These are phyloP conservation scores for Odiellus spinosus DNA, from an alignment of 2,888 invertebrate species.

Conservation along the genomic window DNA sequence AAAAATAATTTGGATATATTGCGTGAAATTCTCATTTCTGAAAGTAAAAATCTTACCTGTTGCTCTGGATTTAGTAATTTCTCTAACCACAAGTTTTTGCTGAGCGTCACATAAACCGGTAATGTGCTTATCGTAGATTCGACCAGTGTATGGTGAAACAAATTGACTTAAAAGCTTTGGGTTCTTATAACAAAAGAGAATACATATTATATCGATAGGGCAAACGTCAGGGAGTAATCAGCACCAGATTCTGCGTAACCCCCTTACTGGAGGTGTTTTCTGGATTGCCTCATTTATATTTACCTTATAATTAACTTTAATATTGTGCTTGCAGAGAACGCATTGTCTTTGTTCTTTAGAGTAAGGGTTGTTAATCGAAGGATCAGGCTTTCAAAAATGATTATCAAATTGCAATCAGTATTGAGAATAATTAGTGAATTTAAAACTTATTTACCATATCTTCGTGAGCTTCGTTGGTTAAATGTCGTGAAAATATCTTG, in stretches of 20 bases:
- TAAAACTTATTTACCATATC: no score
- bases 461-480: no score
- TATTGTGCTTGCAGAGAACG: constrained; percentile 61
- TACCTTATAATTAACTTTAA: constrained; percentile 64
- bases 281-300: constrained; percentile 7
- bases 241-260: no score
- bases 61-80: constrained; percentile 53
- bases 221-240: constrained; percentile 1
- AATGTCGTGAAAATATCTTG: no score
- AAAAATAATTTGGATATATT: constrained; percentile 17
- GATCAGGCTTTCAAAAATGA: constrained; percentile 3
- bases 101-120: constrained; percentile 76
- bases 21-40: no score
- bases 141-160: constrained; percentile 84
- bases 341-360: constrained; percentile 53
- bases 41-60: no score
- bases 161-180: constrained; percentile 80
- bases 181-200: constrained; percentile 38
- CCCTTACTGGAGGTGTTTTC: no score
- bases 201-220: neutral
- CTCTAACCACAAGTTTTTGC: constrained; percentile 53
- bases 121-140: constrained; percentile 76
- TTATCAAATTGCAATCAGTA: neutral
- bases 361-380: constrained; percentile 47
- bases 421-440: neutral